Conservation (phyloP, 2,113 vertebrate species). For the Trematocara zebra region DNA sequence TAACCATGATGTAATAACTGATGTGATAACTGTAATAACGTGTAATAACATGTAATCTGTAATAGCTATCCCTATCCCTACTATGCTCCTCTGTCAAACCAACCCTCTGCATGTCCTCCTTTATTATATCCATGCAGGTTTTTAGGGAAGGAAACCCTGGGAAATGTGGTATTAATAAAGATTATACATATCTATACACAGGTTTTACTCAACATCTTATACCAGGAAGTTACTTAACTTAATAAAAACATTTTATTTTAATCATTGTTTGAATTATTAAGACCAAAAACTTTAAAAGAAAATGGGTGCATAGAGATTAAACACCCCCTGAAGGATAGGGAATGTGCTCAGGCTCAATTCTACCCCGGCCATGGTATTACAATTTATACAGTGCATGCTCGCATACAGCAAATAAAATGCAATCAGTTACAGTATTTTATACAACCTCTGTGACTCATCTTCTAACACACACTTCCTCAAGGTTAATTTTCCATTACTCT, state of each 20-base stretch:
- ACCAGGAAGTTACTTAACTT: background rate
- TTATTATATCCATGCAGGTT: background rate
- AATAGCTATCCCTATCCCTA: background rate
- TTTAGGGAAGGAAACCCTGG: background rate
- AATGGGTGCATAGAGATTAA: background rate
- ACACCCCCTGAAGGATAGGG: background rate
- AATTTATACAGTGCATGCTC: background rate
- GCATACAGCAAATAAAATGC: background rate
- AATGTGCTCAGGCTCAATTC: background rate
- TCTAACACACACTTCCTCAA: background rate
- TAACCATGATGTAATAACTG: background rate
- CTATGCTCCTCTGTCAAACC: background rate
- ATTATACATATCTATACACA: background rate
- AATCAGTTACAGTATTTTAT: background rate
- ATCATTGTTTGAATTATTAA: background rate
- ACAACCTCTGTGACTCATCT: background rate
- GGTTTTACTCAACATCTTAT: background rate
- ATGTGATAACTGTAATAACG: background rate
- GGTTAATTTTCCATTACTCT: slow-evolving; percentile 13
- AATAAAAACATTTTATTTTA: background rate
- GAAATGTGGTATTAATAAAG: background rate
- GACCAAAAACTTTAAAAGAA: background rate
- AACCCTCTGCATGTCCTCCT: background rate
- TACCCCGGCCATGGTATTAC: background rate
- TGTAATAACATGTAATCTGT: background rate